A percentile compares a stretch with the other conserved stretches of the same genome.
Conservation (phyloP, 1,140 invertebrate species). For the Aleiodes sp. region DNA sequence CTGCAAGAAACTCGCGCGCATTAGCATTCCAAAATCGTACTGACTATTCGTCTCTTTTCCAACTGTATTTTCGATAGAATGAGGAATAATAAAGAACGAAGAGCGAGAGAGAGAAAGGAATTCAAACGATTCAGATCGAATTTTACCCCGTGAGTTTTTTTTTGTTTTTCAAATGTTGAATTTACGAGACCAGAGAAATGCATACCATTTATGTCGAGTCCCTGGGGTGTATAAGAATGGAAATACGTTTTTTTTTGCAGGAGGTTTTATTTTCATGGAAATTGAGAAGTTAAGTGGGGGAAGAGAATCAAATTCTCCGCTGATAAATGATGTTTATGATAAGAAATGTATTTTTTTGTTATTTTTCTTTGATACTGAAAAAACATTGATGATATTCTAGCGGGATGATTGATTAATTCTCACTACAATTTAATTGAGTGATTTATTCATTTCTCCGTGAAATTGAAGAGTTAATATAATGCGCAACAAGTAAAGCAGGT, state of each 20-base stretch:
- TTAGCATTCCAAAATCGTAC: slow-evolving; percentile 62
- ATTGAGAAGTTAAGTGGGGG: not conserved
- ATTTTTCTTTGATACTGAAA: no score
- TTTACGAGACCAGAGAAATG: slow-evolving; percentile 47
- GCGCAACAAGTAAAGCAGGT: no score
- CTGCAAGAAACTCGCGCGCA: slow-evolving; percentile 37
- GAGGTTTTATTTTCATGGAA: not conserved
- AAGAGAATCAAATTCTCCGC: not conserved
- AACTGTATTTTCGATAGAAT: slow-evolving; percentile 9
- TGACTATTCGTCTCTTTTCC: slow-evolving; percentile 52
- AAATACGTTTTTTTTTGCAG: no score
- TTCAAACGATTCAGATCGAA: slow-evolving; percentile 61
- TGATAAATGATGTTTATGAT: no score
- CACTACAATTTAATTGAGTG: no score
- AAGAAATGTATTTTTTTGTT: no score
- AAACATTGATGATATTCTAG: no score
- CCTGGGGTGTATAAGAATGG: not conserved
- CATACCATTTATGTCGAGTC: not conserved
- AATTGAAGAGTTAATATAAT: no score
- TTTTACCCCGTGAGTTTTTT: slow-evolving; percentile 47
- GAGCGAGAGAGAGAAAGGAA: slow-evolving; percentile 49
- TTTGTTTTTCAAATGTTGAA: slow-evolving; percentile 46
- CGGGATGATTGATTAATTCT: no score
- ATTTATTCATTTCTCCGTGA: no score
- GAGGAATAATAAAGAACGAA: slow-evolving; percentile 8